Evolutionary conservation across 1,140 invertebrate species (phyloP).

Genomic region (Drosophila funebris): DNA sequence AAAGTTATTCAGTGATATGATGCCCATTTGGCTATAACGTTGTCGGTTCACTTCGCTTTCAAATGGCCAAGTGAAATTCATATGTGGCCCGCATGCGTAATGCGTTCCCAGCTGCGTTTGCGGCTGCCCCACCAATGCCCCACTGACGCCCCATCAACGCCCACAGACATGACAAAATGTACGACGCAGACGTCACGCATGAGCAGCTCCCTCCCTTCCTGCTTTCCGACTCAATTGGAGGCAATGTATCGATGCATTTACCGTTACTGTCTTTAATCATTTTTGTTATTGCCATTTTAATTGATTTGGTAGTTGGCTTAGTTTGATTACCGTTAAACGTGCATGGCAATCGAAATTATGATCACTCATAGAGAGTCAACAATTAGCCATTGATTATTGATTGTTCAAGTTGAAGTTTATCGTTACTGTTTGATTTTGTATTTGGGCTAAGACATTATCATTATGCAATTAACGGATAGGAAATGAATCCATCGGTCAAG

Average conservation of each 20-base stretch:
- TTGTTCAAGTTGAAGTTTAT: constrained; percentile 75
- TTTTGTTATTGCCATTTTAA: constrained; percentile 38
- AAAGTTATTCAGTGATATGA: constrained; percentile 65
- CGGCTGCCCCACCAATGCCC: not conserved
- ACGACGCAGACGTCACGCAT: constrained; percentile 56
- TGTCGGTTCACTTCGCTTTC: constrained; percentile 58
- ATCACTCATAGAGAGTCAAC: constrained; percentile 36
- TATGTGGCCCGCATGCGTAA: constrained; percentile 63
- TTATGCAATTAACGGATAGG: constrained; percentile 45
- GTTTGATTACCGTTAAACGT: constrained; percentile 52
- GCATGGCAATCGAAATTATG: constrained; percentile 53
- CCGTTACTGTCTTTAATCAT: constrained; percentile 9
- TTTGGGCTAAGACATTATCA: constrained; percentile 28
- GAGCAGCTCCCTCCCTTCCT: not conserved
- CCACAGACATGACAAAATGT: constrained; percentile 46
- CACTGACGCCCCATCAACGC: not conserved
- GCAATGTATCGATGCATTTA: constrained; percentile 48
- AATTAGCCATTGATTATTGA: constrained; percentile 47
- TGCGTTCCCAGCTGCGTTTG: constrained; percentile 25
- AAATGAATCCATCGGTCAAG: constrained; percentile 39
- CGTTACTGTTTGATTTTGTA: constrained; percentile 26
- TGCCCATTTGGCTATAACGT: constrained; percentile 50
- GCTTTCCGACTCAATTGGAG: constrained; percentile 5
- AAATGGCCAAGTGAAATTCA: constrained; percentile 78
- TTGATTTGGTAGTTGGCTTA: constrained; percentile 51